Evolutionary conservation across 2,113 vertebrate species (phyloP).

Genomic region (Chloropsis cyanopogon): DNA sequence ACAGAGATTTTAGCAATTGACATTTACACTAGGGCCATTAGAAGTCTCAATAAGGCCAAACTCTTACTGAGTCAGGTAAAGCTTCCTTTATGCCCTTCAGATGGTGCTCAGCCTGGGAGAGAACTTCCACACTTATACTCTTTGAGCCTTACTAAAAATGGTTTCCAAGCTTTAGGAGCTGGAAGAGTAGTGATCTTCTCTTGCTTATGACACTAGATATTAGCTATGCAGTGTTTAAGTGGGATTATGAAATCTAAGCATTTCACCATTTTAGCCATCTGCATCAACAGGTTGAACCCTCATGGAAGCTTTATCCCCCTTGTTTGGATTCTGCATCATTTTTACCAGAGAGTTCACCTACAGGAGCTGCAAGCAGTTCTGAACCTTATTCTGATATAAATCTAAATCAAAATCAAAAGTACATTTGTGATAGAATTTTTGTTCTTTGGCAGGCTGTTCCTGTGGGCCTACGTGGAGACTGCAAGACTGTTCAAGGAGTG

Average conservation of each 20-base stretch:
- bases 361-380: neutral
- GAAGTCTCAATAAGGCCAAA: neutral
- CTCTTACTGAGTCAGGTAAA: neutral
- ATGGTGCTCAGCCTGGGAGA: neutral
- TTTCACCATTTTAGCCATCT: neutral
- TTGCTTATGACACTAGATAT: neutral
- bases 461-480: neutral
- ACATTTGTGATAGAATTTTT: neutral
- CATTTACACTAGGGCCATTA: neutral
- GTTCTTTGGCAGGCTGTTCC: neutral
- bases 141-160: neutral
- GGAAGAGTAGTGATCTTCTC: neutral
- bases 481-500: neutral
- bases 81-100: neutral
- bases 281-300: neutral
- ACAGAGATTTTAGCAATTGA: neutral
- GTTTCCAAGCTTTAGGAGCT: neutral
- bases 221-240: neutral
- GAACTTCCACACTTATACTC: neutral
- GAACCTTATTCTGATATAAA: neutral
- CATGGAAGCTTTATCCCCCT: neutral
- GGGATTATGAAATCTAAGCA: neutral
- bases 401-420: neutral
- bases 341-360: neutral
- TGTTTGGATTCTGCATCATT: neutral